Conservation (phyloP, 2,888 invertebrate species). For the Mongoloraphidia duomilia region DNA sequence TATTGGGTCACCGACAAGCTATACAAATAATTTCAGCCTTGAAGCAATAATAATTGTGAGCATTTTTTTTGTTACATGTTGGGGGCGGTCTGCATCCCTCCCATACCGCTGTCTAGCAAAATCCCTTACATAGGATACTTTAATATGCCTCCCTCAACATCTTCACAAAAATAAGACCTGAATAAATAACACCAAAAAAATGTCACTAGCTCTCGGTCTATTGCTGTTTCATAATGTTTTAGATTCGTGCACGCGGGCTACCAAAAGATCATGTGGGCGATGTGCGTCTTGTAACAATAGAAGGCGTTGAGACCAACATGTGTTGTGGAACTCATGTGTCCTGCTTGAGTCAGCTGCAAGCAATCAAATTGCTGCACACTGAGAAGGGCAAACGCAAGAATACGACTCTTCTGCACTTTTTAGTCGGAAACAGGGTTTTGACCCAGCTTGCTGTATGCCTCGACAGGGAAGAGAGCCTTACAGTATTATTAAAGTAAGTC, state of each 20-base stretch:
- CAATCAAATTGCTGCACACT: conserved; percentile 46
- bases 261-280: conserved; percentile 67
- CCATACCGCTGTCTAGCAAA: no score
- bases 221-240: no score
- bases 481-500: conserved; percentile 54
- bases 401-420: conserved; percentile 48
- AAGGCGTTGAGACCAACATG: conserved; percentile 63
- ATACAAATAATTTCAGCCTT: no score
- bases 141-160: no score
- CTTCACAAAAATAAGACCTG: no score
- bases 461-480: conserved; percentile 52
- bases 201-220: no score
- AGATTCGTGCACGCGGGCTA: conserved; percentile 56
- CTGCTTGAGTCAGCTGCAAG: conserved; percentile 54
- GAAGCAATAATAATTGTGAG: no score
- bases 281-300: conserved; percentile 63
- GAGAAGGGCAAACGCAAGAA: conserved; percentile 61
- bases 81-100: no score
- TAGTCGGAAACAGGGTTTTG: conserved; percentile 56
- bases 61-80: no score
- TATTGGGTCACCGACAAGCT: no score
- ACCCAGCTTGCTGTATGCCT: conserved; percentile 44
- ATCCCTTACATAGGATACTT: no score
- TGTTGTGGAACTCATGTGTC: conserved; percentile 82
- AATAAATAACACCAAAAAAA: no score